Percentiles rank a stretch among this genome's conserved stretches.
Evolutionary conservation across 2,797 vertebrate genomes (phyloP).

Genomic region (Sebastes wilsoni): DNA sequence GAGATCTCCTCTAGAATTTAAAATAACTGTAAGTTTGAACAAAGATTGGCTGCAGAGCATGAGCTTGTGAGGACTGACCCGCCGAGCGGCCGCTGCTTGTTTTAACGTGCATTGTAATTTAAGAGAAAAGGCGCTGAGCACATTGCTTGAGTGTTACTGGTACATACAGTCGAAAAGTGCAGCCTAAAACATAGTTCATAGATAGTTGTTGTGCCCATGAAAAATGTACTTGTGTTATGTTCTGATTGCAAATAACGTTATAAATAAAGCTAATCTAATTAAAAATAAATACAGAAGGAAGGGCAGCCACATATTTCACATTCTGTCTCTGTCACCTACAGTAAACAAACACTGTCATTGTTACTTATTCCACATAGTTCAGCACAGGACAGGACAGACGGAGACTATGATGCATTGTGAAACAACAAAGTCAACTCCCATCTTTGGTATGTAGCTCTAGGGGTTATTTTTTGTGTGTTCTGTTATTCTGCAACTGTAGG

Average conservation of each 20-base stretch:
- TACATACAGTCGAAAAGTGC: neutral
- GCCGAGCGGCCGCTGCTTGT: neutral
- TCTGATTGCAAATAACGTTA: neutral
- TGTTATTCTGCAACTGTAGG: neutral
- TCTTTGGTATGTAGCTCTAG: neutral
- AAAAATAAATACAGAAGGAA: neutral
- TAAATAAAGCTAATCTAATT: neutral
- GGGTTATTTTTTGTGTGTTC: neutral
- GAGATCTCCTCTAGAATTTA: neutral
- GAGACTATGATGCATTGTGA: neutral
- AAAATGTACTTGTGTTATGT: neutral
- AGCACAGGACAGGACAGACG: neutral
- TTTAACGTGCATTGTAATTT: neutral
- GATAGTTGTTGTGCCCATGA: neutral
- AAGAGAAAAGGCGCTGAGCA: too few species aligned
- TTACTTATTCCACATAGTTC: neutral
- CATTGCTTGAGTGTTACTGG: neutral
- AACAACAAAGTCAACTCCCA: neutral
- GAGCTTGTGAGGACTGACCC: neutral
- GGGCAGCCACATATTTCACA: neutral
- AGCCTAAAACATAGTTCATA: neutral
- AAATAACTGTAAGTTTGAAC: neutral
- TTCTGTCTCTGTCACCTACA: neutral
- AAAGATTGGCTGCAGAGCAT: neutral
- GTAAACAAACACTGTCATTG: neutral